These are phyloP conservation scores for Trichonephila inaurata DNA, from an alignment of 1,140 invertebrate species.

Conservation along the genomic window DNA sequence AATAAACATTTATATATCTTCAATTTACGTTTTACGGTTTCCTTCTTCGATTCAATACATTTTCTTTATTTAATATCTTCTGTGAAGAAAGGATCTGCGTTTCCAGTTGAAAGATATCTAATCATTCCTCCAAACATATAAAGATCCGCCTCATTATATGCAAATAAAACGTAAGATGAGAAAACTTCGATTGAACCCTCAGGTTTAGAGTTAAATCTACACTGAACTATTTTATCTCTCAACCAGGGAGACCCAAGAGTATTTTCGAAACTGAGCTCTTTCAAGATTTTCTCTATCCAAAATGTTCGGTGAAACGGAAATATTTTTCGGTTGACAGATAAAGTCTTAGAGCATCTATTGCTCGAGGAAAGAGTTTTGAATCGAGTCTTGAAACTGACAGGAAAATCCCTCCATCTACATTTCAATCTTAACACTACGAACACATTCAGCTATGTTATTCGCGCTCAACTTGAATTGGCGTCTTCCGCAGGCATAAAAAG, in stretches of 20 bases:
- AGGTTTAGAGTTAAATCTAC: slow-evolving; percentile 19
- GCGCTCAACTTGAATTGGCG: background rate
- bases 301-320: slow-evolving; percentile 44
- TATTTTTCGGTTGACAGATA: slow-evolving; percentile 64
- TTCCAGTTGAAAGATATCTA: background rate
- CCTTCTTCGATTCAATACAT: no score
- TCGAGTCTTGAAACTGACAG: background rate
- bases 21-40: no score
- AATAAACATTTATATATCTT: no score
- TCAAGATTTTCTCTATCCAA: slow-evolving; percentile 11
- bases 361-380: background rate
- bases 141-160: background rate
- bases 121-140: background rate
- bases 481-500: background rate
- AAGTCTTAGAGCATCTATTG: slow-evolving; percentile 41
- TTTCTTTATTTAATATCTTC: background rate
- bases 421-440: slow-evolving; percentile 30
- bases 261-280: background rate
- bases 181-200: background rate
- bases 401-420: slow-evolving; percentile 18
- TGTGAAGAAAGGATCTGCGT: background rate
- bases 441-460: background rate
- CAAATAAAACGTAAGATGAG: background rate
- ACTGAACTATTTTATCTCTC: slow-evolving; percentile 14
- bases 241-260: background rate